Conservation (phyloP, 2,797 vertebrate species). For the Eutrigla gurnardus region DNA sequence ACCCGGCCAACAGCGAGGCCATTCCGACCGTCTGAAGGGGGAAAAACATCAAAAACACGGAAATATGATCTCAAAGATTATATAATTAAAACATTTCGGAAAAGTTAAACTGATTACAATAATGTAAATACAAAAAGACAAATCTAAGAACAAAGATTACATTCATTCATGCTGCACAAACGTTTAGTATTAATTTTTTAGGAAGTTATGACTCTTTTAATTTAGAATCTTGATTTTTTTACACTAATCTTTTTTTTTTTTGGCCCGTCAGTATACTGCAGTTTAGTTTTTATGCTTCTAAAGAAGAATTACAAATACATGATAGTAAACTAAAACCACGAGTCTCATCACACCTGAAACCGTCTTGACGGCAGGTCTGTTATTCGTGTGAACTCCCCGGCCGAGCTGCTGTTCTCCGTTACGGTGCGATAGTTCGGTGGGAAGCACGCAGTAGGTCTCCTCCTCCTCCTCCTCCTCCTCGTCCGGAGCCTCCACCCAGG, state of each 20-base stretch:
- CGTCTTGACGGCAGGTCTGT: conserved; percentile 3
- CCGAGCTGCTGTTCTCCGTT: conserved; percentile 16
- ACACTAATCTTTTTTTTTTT: too few species aligned
- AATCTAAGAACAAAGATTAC: too few species aligned
- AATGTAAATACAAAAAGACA: too few species aligned
- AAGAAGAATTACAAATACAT: neutral
- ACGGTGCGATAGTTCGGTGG: neutral
- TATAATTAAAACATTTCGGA: too few species aligned
- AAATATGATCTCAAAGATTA: neutral
- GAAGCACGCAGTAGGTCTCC: conserved; percentile 42
- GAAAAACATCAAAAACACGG: neutral
- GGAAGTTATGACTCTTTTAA: too few species aligned
- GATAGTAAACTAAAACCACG: neutral
- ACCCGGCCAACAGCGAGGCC: conserved; percentile 35
- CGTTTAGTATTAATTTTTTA: too few species aligned
- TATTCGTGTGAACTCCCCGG: conserved; percentile 12
- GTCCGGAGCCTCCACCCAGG: conserved; percentile 76
- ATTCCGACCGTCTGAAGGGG: conserved; percentile 59
- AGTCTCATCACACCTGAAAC: conserved; percentile 29
- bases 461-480: neutral
- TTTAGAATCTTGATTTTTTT: too few species aligned
- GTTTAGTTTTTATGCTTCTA: neutral
- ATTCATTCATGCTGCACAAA: too few species aligned
- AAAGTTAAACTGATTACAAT: too few species aligned
- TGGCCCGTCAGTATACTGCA: neutral